Conservation (phyloP, 2,888 invertebrate species). For the Argyra leucocephala region DNA sequence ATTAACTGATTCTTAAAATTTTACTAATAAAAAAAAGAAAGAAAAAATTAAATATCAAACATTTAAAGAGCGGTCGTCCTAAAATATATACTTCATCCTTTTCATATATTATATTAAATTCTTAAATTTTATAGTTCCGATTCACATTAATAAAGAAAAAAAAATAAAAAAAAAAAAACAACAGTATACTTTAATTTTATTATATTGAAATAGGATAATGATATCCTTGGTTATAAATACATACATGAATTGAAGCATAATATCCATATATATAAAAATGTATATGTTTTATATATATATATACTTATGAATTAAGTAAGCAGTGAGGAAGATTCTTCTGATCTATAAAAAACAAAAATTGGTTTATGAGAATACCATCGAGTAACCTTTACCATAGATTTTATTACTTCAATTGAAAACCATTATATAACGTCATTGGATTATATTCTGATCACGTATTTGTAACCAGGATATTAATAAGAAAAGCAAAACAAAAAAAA, state of each 20-base stretch:
- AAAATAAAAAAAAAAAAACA: too few relatives aligned
- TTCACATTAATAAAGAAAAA: too few relatives aligned
- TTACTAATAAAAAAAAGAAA: too few relatives aligned
- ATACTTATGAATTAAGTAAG: neutral
- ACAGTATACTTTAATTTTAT: neutral
- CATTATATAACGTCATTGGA: neutral
- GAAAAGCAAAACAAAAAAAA: neutral
- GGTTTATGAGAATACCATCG: too few relatives aligned
- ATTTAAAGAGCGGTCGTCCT: too few relatives aligned
- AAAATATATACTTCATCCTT: too few relatives aligned
- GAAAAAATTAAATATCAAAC: too few relatives aligned
- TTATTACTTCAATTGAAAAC: neutral
- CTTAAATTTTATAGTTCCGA: too few relatives aligned
- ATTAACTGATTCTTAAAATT: too few relatives aligned
- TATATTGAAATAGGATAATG: slow-evolving; percentile 6
- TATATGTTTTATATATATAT: too few relatives aligned
- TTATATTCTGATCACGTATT: slow-evolving; percentile 1
- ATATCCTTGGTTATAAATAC: neutral
- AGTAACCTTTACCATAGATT: neutral
- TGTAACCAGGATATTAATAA: slow-evolving; percentile 1
- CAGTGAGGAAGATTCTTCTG: neutral
- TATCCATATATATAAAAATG: neutral
- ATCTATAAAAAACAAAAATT: neutral
- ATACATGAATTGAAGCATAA: too few relatives aligned
- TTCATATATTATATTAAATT: too few relatives aligned